These are phyloP conservation scores for Brachirus orientalis DNA, from an alignment of 2,113 vertebrate genomes.

Conservation along the genomic window DNA sequence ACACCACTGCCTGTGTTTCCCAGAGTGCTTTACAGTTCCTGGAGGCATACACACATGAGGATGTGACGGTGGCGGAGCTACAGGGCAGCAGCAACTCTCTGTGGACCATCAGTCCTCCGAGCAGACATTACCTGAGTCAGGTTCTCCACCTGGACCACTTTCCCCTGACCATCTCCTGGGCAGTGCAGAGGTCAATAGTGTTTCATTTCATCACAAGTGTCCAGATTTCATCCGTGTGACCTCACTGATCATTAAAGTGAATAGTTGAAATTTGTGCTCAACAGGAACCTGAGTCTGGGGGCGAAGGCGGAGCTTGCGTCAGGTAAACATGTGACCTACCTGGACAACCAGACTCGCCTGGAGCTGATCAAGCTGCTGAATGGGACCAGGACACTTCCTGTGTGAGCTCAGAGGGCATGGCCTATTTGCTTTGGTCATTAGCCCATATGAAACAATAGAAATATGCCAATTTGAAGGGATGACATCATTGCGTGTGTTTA, in stretches of 20 bases:
- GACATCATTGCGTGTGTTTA: slow-evolving; percentile 2
- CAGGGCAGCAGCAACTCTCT: slow-evolving; percentile 66
- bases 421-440: neutral
- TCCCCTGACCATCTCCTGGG: slow-evolving; percentile 61
- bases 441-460: neutral
- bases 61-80: slow-evolving; percentile 51
- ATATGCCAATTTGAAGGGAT: no score
- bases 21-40: slow-evolving; percentile 69
- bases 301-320: slow-evolving; percentile 56
- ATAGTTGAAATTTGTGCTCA: neutral
- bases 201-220: neutral
- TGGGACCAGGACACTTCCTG: slow-evolving; percentile 64
- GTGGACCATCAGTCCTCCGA: slow-evolving; percentile 68
- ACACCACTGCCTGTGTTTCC: slow-evolving; percentile 6
- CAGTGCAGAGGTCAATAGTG: slow-evolving; percentile 43
- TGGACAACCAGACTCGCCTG: slow-evolving; percentile 62
- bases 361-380: slow-evolving; percentile 72
- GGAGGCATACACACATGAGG: slow-evolving; percentile 48
- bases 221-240: neutral
- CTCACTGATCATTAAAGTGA: no score
- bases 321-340: slow-evolving; percentile 64
- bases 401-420: slow-evolving; percentile 49
- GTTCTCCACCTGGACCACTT: slow-evolving; percentile 57
- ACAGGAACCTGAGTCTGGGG: slow-evolving; percentile 61
- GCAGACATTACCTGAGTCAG: slow-evolving; percentile 56